Evolutionary conservation across 2,797 vertebrate species (phyloP).

Genomic region (Sebastes oblongus): DNA sequence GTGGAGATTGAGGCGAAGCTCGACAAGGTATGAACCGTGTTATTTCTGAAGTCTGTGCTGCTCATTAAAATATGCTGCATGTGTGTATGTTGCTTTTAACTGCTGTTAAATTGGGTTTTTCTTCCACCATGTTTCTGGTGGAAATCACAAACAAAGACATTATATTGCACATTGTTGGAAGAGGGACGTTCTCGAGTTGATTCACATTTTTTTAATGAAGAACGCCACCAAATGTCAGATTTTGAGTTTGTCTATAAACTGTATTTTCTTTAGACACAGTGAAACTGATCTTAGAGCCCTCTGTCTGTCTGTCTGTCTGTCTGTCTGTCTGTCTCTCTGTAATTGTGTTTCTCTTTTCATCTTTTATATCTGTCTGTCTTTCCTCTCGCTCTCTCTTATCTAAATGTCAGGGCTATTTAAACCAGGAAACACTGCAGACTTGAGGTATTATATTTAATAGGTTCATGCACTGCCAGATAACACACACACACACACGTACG

Average conservation of each 20-base stretch:
- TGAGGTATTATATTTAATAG: slow-evolving; percentile 26
- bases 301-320: background rate
- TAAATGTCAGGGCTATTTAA: slow-evolving; percentile 45
- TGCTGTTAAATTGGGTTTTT: background rate
- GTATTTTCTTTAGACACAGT: background rate
- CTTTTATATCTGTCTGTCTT: background rate
- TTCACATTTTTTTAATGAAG: background rate
- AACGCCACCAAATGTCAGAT: background rate
- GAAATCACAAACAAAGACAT: background rate
- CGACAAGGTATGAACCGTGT: slow-evolving; percentile 87
- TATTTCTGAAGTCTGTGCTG: background rate
- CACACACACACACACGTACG: background rate
- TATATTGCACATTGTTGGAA: background rate
- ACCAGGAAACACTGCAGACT: slow-evolving; percentile 13
- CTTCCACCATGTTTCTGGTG: background rate
- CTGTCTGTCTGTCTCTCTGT: no score
- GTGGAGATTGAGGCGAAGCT: slow-evolving; percentile 96
- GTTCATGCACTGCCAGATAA: background rate
- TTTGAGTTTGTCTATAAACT: background rate
- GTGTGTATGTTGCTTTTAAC: background rate
- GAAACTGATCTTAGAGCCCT: background rate
- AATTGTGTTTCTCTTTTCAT: background rate
- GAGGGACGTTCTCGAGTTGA: background rate
- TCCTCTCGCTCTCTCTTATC: background rate
- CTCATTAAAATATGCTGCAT: background rate